Evolutionary conservation across 2,888 invertebrate species (phyloP), one percentile per base, ranked within the genome.

Genomic region (Leptothorax acervorum): DNA sequence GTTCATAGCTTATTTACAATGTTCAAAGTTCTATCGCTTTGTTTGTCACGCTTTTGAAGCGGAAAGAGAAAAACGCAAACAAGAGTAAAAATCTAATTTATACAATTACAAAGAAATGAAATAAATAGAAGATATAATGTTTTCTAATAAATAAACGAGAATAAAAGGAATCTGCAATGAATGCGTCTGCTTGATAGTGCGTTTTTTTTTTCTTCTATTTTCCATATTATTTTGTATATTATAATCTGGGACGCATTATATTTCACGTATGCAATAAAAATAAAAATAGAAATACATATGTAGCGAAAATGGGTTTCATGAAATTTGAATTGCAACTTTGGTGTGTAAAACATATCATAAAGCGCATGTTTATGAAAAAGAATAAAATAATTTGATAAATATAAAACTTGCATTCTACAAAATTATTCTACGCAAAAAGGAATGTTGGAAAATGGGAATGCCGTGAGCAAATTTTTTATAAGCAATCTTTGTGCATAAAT

Each of bases 401-500:
- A 35, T 51, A 31, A 45, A 73, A 45, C n/a, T 31, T 45, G 60
- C 45, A n/a, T 45, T 57, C 6, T 11, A 18, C 31, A n/a, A 45
- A 74, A 74, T 28, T 60, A 45, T 51, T 31, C 11, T 12, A 3
- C 23, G 45, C 35, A 8, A 8, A 12, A 12, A 42, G 45, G 2
- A 15, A 48, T 18, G 45, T 74, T n/a, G 63, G 18, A 28, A 31
- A 51, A 48, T 45, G 42, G 31, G 42, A 78, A 66, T 18, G 45
- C 48, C 66, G 35, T 15, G 45, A n/a, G 35, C n/a, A 45, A 35
- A 48, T 73, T 57, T 73, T 73, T 73, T 57, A 75, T 42, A 28
- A 78, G 66, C 78, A 45, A 57, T 57, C 45, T 45, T 78, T 31
- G 57, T 11, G 15, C 23, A 11, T 66, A 78, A 53, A 66, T 23